A percentile compares a stretch with the other conserved stretches of the same genome.
Evolutionary conservation across 2,888 invertebrate genomes (phyloP).

Genomic region (Actias luna): DNA sequence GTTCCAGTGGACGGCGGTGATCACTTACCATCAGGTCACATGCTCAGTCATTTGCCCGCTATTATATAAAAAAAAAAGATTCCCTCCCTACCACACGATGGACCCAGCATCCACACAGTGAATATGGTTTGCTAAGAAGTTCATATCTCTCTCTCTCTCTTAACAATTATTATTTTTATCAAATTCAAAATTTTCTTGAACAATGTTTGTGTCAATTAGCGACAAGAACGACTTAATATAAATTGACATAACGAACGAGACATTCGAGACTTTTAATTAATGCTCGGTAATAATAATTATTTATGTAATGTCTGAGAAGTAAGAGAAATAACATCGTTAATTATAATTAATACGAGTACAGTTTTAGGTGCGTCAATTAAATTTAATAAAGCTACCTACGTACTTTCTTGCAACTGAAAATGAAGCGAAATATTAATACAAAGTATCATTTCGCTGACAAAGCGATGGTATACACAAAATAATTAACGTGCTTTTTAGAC

Average conservation of each 20-base stretch:
- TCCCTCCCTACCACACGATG: too few species aligned
- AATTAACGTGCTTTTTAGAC: neutral
- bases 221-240: neutral
- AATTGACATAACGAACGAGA: neutral
- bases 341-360: neutral
- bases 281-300: neutral
- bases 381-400: neutral
- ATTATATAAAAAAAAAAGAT: too few species aligned
- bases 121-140: too few species aligned
- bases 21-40: too few species aligned
- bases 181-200: too few species aligned
- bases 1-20: too few species aligned
- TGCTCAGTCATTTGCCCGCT: too few species aligned
- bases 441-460: constrained; percentile 8
- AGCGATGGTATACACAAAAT: constrained; percentile 1
- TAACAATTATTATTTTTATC: too few species aligned
- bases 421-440: neutral
- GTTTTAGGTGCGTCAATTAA: constrained; percentile 1
- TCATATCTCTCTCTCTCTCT: too few species aligned
- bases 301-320: neutral
- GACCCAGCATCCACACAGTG: too few species aligned
- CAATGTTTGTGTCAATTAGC: neutral
- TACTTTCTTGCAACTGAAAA: neutral
- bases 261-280: neutral
- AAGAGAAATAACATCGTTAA: neutral